Percentiles rank a stretch among this genome's conserved stretches.
These are phyloP conservation scores for Iguana delicatissima DNA, from an alignment of 2,797 vertebrate genomes.

Conservation along the genomic window DNA sequence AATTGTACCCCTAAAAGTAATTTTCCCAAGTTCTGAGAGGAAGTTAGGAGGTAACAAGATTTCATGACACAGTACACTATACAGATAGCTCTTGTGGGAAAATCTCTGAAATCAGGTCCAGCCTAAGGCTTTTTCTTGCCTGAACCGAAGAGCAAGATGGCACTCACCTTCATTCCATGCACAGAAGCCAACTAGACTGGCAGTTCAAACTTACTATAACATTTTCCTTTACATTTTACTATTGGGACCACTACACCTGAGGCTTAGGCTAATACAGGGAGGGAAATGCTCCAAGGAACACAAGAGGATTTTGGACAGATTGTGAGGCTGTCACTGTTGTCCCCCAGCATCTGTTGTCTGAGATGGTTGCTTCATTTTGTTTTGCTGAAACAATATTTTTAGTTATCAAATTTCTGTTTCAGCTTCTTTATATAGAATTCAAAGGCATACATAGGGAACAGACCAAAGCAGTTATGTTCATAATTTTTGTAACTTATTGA, in stretches of 20 bases:
- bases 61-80: background rate
- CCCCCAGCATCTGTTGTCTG: background rate
- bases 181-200: background rate
- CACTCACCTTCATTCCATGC: background rate
- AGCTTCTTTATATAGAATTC: background rate
- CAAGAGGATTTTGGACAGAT: background rate
- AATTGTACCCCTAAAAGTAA: background rate
- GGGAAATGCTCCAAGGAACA: background rate
- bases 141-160: background rate
- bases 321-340: background rate
- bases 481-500: conserved; percentile 1
- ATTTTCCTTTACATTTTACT: too few species aligned
- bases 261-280: too few species aligned
- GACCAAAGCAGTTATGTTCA: background rate
- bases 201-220: background rate
- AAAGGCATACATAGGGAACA: background rate
- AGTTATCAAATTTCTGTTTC: background rate
- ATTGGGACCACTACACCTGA: too few species aligned
- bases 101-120: background rate
- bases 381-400: background rate
- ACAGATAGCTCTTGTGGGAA: background rate
- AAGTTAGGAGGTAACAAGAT: background rate
- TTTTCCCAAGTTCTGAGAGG: background rate
- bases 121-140: background rate
- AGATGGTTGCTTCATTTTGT: background rate